Percentiles rank a stretch among this genome's conserved stretches.
These are phyloP conservation scores for Anguilla pacifica DNA, from an alignment of 2,797 vertebrate genomes.

Conservation along the genomic window DNA sequence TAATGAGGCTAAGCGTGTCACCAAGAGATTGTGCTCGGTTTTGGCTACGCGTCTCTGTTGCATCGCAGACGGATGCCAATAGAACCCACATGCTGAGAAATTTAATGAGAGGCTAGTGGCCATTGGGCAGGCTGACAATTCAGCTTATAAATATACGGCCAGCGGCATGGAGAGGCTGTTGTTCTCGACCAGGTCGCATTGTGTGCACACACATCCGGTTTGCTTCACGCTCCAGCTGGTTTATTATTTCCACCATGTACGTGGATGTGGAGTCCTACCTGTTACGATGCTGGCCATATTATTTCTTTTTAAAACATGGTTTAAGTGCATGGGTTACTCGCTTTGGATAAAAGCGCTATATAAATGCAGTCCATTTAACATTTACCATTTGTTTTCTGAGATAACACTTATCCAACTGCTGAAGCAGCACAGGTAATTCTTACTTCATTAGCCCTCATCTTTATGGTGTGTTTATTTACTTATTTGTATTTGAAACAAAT, in stretches of 20 bases:
- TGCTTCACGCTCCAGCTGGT: not conserved
- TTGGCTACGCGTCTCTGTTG: not conserved
- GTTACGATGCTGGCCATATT: not conserved
- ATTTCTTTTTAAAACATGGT: not conserved
- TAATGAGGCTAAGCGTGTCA: not conserved
- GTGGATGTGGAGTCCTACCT: not conserved
- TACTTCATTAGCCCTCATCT: too few species aligned
- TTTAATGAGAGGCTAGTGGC: not conserved
- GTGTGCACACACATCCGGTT: not conserved
- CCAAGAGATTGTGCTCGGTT: not conserved
- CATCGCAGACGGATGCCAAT: not conserved
- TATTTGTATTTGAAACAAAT: too few species aligned
- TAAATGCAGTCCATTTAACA: too few species aligned
- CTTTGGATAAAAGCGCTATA: too few species aligned
- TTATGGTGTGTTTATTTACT: too few species aligned
- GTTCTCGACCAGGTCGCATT: not conserved
- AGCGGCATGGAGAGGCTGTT: not conserved
- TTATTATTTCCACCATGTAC: not conserved
- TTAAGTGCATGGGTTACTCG: not conserved
- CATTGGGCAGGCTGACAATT: not conserved
- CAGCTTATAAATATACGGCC: not conserved
- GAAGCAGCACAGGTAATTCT: too few species aligned
- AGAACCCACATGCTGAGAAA: conserved; percentile 6
- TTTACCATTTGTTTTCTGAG: too few species aligned
- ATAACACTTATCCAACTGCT: too few species aligned